Percentiles rank a stretch among this genome's conserved stretches.
Evolutionary conservation across 2,797 vertebrate genomes (phyloP).

Genomic region (Phaenicophaeus curvirostris): DNA sequence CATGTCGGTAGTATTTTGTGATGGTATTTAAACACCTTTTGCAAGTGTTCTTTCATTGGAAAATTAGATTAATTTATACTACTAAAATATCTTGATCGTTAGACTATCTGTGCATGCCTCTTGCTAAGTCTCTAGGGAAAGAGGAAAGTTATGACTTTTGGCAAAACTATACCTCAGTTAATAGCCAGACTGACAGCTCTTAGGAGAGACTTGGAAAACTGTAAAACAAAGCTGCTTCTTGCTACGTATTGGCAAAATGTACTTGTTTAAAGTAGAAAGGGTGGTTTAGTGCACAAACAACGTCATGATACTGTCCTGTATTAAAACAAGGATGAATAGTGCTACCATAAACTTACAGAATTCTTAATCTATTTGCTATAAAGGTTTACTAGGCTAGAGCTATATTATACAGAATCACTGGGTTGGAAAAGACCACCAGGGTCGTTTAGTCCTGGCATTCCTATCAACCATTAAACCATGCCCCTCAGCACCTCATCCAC

Average conservation of each 20-base stretch:
- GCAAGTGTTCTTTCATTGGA: not conserved
- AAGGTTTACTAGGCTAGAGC: not conserved
- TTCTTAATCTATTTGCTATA: not conserved
- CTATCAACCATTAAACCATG: too few relatives aligned
- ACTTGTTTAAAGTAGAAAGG: not conserved
- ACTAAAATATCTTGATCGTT: not conserved
- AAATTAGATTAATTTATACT: not conserved
- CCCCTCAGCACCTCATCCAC: too few relatives aligned
- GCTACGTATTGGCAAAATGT: not conserved
- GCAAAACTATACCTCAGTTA: not conserved
- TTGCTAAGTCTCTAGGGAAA: not conserved
- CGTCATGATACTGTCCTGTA: not conserved
- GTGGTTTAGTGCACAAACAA: not conserved
- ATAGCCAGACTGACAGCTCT: not conserved
- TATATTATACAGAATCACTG: not conserved
- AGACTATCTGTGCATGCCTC: not conserved
- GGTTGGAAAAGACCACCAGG: too few relatives aligned
- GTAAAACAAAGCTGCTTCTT: not conserved
- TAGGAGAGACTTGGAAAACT: not conserved
- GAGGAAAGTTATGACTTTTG: not conserved
- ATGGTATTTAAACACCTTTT: not conserved
- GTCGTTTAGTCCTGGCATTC: too few relatives aligned
- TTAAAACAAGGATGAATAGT: not conserved
- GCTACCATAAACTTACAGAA: not conserved
- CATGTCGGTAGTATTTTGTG: not conserved